Evolutionary conservation across 1,140 invertebrate species (phyloP), one percentile per base, ranked within the genome.

Genomic region (Euwallacea fornicatus): DNA sequence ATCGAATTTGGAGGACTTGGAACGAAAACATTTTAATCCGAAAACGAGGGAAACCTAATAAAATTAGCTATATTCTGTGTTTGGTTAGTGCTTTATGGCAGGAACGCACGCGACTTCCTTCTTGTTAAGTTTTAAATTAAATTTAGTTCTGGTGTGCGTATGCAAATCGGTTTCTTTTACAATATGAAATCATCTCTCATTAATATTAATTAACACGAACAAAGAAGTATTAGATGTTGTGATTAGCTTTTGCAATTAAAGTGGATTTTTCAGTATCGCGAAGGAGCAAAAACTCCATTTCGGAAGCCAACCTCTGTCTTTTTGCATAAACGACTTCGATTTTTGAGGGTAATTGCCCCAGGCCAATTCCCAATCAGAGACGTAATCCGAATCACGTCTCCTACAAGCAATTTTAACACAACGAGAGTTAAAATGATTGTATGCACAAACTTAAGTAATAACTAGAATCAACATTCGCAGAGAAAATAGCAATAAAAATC

Each of bases 21-120:
- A 63, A 66, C 63, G 46, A 58, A 73, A 70, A 58, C 44, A 69
- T 73, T 65, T 73, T 61, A 66, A 73, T 70, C 47, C 59, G 63
- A 53, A 61, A 70, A 73, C 72, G 53, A 73, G 72, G 72, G 61
- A 73, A 73, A 73, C 63, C 67, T 73, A 73, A 73, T 73, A 73
- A 73, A 73, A 73, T 73, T 73, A 73, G 68, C 59, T 64, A 70
- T 67, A 73, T 65, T 55, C 58, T 16, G 33, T 71, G 68, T 71
- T 70, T 69, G 66, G 66, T 73, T 55, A 58, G 68, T 41, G 53
- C 50, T 68, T 73, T 70, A 73, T 46, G 61, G 64, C 56, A 41
- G 10, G 56, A 54, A 53, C 11, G 44, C 72, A 73, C 69, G 72
- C 72, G 42, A 53, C 55, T 67, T 47, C 62, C 67, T 53, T 67